Base-by-base conservation (phyloP, 2,888 invertebrate species). In the Hanleya hanleyi region DNA sequence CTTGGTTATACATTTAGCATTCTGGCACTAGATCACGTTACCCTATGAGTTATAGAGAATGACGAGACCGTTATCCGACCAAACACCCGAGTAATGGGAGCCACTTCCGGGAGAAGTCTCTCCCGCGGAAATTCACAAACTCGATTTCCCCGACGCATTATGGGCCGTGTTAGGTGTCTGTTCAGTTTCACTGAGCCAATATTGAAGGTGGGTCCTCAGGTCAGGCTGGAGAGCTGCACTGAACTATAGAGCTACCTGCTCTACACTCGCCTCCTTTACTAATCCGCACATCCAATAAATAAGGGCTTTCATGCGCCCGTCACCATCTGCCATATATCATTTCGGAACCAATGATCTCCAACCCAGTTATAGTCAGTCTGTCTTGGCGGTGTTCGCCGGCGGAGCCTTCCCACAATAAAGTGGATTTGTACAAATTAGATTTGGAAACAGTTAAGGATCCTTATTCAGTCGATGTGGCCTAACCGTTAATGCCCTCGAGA, bases 401-500 rank as follows among this genome's bases (percentile, higher is more conserved):
- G 22, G 18, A 18, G 26, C 15, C 22, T 57, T 32, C 29, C 32
- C 4, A 22, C 57, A 57, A 57, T 57, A 57, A 57, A 57, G 57
- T 29, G 57, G 57, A 57, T 57, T 57, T 57, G 57, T 29, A 22
- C 57, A 57, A 57, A 57, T 57, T 26, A 57, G 57, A 57, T 57
- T 57, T 29, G 29, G 57, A 57, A 57, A 57, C 57, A 57, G 57
- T 57, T 57, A 57, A 9, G 26, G 57, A 3, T 57, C 57, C 26
- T 57, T 57, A 57, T 47, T 47, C 47, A 7, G 47, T 4, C 57
- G 5, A 1, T 32, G 4, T 9, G 29, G 57, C 4, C 57, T 26
- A 26, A 57, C 3, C 4, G 5, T 29, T 26, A 57, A 57, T 26
- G 15, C 57, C 57, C 57, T 4, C 12, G 57, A 29, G 57, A 29